phyloP scores from a whole-genome alignment of 2,888 invertebrate species.

The Elaeidobius kamerunicus region DNA sequence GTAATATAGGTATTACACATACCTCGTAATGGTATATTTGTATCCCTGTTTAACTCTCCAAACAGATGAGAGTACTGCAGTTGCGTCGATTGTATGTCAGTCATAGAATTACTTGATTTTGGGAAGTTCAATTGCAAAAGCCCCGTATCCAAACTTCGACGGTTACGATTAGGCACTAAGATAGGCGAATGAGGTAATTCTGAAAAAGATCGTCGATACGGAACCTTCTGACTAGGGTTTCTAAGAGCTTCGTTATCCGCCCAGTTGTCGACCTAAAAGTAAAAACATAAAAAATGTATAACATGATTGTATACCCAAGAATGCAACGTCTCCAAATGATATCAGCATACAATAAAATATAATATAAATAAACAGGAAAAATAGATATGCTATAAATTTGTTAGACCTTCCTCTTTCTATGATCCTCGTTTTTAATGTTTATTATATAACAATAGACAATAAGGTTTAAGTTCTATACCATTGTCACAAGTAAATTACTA shows the following conservation, averaged over 20 bases:
- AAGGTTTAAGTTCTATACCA: no score
- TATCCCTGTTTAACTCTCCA: slow-evolving; percentile 30
- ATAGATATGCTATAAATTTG: no score
- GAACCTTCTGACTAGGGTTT: slow-evolving; percentile 46
- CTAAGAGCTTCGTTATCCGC: slow-evolving; percentile 48
- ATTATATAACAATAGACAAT: no score
- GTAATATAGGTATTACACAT: no score
- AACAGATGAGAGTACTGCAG: slow-evolving; percentile 31
- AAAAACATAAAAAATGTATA: background rate
- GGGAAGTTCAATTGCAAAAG: slow-evolving; percentile 42
- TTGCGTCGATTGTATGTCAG: slow-evolving; percentile 46
- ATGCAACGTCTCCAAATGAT: no score
- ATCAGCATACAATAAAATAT: no score
- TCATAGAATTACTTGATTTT: slow-evolving; percentile 49
- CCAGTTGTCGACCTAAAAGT: slow-evolving; percentile 49
- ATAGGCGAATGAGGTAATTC: slow-evolving; percentile 48
- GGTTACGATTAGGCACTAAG: slow-evolving; percentile 42
- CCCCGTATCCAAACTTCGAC: slow-evolving; percentile 47
- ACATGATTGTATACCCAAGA: no score
- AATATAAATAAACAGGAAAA: no score
- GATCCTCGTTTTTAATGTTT: no score
- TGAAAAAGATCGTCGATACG: slow-evolving; percentile 52
- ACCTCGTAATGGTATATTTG: slow-evolving; percentile 11
- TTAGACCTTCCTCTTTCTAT: no score
- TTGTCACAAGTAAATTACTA: no score